These are phyloP conservation scores for Achatina immaculata DNA, from an alignment of 1,140 invertebrate species.

Conservation along the genomic window DNA sequence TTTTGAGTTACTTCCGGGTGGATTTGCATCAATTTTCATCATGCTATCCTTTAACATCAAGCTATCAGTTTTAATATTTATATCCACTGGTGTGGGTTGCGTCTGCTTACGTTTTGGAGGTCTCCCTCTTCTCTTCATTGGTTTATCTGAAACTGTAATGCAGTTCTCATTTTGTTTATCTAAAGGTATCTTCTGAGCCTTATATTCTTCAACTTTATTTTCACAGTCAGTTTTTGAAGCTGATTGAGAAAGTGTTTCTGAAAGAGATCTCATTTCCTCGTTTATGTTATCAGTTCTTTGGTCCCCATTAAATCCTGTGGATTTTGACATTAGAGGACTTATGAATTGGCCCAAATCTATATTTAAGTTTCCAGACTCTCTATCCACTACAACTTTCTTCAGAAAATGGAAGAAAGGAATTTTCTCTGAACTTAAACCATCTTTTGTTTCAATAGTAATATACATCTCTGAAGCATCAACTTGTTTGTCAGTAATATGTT, in stretches of 20 bases:
- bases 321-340: background rate
- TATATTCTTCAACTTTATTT: background rate
- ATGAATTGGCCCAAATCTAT: slow-evolving; percentile 21
- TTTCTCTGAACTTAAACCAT: slow-evolving; percentile 28
- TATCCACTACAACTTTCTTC: slow-evolving; percentile 23
- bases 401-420: slow-evolving; percentile 36
- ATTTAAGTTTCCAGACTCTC: slow-evolving; percentile 26
- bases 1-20: background rate
- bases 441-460: slow-evolving; percentile 36
- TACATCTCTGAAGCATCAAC: slow-evolving; percentile 32
- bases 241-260: background rate
- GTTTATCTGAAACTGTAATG: background rate
- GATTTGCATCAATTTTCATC: background rate
- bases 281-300: background rate
- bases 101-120: background rate
- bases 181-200: background rate
- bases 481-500: background rate
- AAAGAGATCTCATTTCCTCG: background rate
- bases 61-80: background rate
- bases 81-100: background rate
- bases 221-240: background rate
- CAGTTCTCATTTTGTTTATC: background rate
- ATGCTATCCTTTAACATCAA: background rate
- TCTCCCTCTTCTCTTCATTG: background rate
- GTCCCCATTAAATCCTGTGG: background rate